Evolutionary conservation across 2,113 vertebrate genomes (phyloP).

Genomic region (Pseudonaja textilis): DNA sequence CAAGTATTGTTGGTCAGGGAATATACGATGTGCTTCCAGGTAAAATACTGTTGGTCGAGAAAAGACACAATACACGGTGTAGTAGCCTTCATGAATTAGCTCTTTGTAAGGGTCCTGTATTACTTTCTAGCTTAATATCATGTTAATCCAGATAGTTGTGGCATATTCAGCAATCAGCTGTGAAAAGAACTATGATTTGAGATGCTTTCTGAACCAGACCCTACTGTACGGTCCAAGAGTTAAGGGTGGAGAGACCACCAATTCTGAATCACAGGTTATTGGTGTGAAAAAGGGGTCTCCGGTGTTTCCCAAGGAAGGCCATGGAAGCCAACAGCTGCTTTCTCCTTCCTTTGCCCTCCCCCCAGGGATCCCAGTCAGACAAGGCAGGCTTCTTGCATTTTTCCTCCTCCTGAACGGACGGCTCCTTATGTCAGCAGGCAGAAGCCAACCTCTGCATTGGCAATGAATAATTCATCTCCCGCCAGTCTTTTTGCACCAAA

Average conservation of each 20-base stretch:
- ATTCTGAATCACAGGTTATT: neutral
- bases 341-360: neutral
- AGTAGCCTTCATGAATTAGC: neutral
- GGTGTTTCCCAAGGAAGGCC: neutral
- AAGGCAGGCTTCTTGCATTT: neutral
- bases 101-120: neutral
- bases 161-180: neutral
- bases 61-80: neutral
- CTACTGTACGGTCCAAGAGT: neutral
- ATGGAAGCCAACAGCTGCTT: neutral
- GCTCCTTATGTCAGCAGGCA: constrained; percentile 39
- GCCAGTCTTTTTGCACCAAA: constrained; percentile 58
- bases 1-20: neutral
- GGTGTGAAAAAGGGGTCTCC: neutral
- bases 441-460: constrained; percentile 62
- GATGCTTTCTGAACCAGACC: neutral
- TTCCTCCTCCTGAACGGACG: constrained; percentile 23
- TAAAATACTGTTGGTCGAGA: neutral
- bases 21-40: neutral
- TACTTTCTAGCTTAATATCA: neutral
- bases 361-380: neutral
- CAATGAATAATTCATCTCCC: constrained; percentile 70
- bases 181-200: neutral
- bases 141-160: neutral
- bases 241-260: neutral